These are phyloP conservation scores for Cyclopterus lumpus DNA, from an alignment of 2,797 vertebrate genomes.

Conservation along the genomic window DNA sequence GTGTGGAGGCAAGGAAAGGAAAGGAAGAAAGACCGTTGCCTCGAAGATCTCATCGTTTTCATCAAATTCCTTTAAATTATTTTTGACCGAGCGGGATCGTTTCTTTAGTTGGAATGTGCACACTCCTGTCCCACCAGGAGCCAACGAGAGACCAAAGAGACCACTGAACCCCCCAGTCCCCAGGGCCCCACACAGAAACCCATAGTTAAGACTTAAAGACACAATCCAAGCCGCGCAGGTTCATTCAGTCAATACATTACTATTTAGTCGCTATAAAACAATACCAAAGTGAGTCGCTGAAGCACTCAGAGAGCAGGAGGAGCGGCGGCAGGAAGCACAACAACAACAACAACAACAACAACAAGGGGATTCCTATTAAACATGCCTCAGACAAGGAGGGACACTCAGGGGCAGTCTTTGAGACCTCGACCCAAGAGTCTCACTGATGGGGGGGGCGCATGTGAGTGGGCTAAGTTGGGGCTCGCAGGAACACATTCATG, in stretches of 20 bases:
- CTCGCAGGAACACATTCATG: conserved; percentile 69
- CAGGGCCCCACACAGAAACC: conserved; percentile 53
- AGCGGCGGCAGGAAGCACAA: conserved; percentile 59
- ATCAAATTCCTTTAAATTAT: not conserved
- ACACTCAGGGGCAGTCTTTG: conserved; percentile 49
- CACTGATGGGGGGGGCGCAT: conserved; percentile 10
- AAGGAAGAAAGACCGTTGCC: not conserved
- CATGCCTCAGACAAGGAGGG: conserved; percentile 23
- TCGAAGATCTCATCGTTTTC: conserved; percentile 1
- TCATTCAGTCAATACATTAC: conserved; percentile 84
- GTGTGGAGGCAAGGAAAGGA: conserved; percentile 17
- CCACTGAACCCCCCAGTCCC: conserved; percentile 49
- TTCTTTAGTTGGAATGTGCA: not conserved
- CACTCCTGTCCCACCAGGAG: conserved; percentile 18
- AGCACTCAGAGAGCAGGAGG: conserved; percentile 73
- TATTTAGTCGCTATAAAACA: conserved; percentile 70
- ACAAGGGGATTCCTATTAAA: conserved; percentile 6
- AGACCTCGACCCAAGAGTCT: conserved; percentile 5
- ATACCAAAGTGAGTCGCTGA: conserved; percentile 68
- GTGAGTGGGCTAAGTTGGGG: conserved; percentile 23
- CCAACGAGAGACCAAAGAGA: conserved; percentile 35
- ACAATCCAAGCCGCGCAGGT: conserved; percentile 73
- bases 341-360: not conserved
- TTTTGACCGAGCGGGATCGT: conserved; percentile 15
- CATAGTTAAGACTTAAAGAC: conserved; percentile 73